phyloP scores from a whole-genome alignment of 2,113 vertebrate genomes.

The Mobula birostris region DNA sequence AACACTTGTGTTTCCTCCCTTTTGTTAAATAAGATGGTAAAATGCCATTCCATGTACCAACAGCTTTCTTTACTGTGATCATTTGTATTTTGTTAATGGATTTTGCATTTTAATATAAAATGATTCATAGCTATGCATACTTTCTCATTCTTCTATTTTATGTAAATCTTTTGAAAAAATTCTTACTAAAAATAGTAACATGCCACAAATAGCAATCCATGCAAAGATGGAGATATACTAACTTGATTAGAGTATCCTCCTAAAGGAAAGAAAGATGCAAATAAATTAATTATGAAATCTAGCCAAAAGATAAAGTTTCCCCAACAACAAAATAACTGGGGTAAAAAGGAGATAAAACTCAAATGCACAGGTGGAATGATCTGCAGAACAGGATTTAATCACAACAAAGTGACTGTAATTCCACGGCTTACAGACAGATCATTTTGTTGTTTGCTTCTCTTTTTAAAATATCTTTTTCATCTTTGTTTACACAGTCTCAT shows the following conservation, averaged over 20 bases:
- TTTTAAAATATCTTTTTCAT: neutral
- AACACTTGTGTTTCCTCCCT: neutral
- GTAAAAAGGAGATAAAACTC: neutral
- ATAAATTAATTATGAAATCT: neutral
- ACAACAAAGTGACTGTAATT: neutral
- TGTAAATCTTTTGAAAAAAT: neutral
- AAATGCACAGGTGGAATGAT: neutral
- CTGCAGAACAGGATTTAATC: neutral
- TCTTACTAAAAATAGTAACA: neutral
- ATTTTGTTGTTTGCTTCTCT: neutral
- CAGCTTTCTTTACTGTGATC: neutral
- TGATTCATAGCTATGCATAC: too few species aligned
- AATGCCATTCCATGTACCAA: neutral
- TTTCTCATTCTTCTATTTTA: neutral
- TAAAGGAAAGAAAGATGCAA: slow-evolving; percentile 12
- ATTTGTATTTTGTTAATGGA: neutral
- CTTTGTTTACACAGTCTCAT: neutral
- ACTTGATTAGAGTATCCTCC: slow-evolving; percentile 30
- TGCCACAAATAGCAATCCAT: neutral
- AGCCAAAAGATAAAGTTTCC: neutral
- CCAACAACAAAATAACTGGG: neutral
- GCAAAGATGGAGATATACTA: neutral
- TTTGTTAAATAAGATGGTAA: neutral
- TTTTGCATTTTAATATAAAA: neutral
- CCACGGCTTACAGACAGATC: neutral